Conservation (phyloP, 2,888 invertebrate genomes). For the Eudasyphora cyanicolor region DNA sequence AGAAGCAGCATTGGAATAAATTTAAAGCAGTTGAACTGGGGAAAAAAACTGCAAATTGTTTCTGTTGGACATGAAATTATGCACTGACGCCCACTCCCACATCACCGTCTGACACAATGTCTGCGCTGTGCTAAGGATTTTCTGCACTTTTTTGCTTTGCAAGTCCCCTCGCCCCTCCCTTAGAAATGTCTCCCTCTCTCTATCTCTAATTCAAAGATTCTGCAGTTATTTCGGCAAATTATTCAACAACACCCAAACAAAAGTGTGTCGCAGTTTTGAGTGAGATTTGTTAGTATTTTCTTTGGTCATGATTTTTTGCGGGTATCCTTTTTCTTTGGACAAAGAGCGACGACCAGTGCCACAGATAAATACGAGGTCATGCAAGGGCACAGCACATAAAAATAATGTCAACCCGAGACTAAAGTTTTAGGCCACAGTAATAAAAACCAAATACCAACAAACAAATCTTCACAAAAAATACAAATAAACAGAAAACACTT, state of each 20-base stretch:
- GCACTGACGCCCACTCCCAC: slow-evolving; percentile 58
- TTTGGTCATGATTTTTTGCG: too few relatives aligned
- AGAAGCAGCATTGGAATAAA: not conserved
- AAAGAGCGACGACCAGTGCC: not conserved
- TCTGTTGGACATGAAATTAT: not conserved
- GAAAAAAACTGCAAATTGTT: not conserved
- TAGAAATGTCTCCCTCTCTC: too few relatives aligned
- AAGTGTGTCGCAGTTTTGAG: not conserved
- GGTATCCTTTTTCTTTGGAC: not conserved
- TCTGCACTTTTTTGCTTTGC: not conserved
- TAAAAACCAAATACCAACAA: slow-evolving; percentile 21
- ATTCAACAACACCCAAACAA: not conserved
- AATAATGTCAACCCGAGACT: slow-evolving; percentile 54
- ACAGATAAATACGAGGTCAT: slow-evolving; percentile 43
- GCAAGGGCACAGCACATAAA: slow-evolving; percentile 40
- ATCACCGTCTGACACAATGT: slow-evolving; percentile 62
- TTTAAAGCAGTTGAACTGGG: not conserved
- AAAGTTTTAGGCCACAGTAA: slow-evolving; percentile 56
- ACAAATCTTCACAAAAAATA: not conserved
- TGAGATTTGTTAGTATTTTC: too few relatives aligned
- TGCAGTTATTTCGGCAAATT: not conserved
- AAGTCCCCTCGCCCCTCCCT: not conserved
- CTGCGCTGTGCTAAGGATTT: slow-evolving; percentile 46
- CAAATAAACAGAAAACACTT: not conserved
- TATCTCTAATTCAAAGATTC: too few relatives aligned